Conservation (phyloP, 2,888 invertebrate genomes). For the Acanthococcus lagerstroemiae region DNA sequence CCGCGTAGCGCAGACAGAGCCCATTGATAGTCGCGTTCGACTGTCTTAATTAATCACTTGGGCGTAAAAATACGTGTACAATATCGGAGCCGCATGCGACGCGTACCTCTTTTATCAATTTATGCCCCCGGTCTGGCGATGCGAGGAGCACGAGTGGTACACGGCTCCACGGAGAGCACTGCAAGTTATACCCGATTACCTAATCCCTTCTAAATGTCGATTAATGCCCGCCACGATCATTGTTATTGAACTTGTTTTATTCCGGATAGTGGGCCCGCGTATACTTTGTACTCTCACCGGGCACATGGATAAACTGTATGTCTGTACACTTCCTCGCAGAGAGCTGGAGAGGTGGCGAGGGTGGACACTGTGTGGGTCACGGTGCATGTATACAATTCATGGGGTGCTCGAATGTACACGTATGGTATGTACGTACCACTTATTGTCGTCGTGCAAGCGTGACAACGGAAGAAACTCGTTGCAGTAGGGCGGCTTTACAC, state of each 20-base stretch:
- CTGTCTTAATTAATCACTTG: too few relatives aligned
- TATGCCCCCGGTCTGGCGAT: too few relatives aligned
- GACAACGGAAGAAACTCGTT: too few relatives aligned
- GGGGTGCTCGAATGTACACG: neutral
- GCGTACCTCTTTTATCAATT: too few relatives aligned
- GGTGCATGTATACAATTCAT: neutral
- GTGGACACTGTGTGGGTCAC: neutral
- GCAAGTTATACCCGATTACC: too few relatives aligned
- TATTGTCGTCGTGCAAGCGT: neutral
- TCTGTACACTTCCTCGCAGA: neutral
- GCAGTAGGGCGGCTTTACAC: too few relatives aligned
- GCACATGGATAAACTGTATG: neutral
- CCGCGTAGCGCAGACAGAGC: too few relatives aligned
- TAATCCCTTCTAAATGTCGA: slow-evolving; percentile 1
- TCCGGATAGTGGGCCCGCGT: neutral
- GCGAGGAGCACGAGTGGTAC: too few relatives aligned
- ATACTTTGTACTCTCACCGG: neutral
- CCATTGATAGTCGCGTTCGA: too few relatives aligned
- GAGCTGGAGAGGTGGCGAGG: neutral
- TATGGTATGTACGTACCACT: neutral
- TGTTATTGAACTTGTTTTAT: neutral
- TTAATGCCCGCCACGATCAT: neutral
- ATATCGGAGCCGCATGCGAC: too few relatives aligned
- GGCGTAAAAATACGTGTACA: too few relatives aligned
- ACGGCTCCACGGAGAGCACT: too few relatives aligned